phyloP scores from a whole-genome alignment of 1,140 invertebrate genomes.

The Drosophila obscura region DNA sequence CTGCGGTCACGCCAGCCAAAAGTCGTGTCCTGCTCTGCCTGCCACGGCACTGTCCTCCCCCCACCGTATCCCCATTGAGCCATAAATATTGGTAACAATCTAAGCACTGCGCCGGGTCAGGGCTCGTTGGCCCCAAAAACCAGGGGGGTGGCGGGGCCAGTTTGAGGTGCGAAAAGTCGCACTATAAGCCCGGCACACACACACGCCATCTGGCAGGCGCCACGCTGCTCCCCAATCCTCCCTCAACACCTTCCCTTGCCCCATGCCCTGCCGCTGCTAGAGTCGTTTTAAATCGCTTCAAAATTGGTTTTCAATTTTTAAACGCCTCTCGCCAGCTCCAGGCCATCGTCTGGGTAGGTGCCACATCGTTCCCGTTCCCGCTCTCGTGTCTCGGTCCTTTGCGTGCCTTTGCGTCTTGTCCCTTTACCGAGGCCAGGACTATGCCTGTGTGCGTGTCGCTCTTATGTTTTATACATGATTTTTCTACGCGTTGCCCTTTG shows the following conservation, averaged over 20 bases:
- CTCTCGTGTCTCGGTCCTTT: slow-evolving; percentile 36
- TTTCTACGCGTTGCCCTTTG: slow-evolving; percentile 48
- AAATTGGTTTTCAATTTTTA: slow-evolving; percentile 83
- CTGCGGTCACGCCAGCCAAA: slow-evolving; percentile 71
- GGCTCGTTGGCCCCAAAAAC: slow-evolving; percentile 29
- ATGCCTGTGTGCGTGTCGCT: slow-evolving; percentile 62
- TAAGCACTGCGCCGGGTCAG: slow-evolving; percentile 66
- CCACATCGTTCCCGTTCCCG: slow-evolving; percentile 28
- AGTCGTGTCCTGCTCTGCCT: slow-evolving; percentile 36
- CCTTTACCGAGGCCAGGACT: slow-evolving; percentile 25
- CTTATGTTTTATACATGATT: slow-evolving; percentile 79
- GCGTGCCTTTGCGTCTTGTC: slow-evolving; percentile 53
- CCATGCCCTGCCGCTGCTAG: slow-evolving; percentile 23
- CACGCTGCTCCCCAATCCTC: slow-evolving; percentile 4
- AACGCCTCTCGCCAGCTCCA: slow-evolving; percentile 48
- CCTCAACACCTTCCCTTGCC: neutral
- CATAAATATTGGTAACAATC: slow-evolving; percentile 83
- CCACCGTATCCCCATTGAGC: slow-evolving; percentile 67
- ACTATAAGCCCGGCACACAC: slow-evolving; percentile 38
- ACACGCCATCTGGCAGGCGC: slow-evolving; percentile 28
- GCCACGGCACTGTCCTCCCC: neutral
- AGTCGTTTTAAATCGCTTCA: slow-evolving; percentile 70
- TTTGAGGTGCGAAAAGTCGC: slow-evolving; percentile 76
- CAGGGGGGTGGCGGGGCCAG: neutral
- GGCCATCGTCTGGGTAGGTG: slow-evolving; percentile 34